Percentiles rank a stretch among this genome's conserved stretches.
Evolutionary conservation across 1,140 invertebrate genomes (phyloP).

Genomic region (Bombyx mandarina): DNA sequence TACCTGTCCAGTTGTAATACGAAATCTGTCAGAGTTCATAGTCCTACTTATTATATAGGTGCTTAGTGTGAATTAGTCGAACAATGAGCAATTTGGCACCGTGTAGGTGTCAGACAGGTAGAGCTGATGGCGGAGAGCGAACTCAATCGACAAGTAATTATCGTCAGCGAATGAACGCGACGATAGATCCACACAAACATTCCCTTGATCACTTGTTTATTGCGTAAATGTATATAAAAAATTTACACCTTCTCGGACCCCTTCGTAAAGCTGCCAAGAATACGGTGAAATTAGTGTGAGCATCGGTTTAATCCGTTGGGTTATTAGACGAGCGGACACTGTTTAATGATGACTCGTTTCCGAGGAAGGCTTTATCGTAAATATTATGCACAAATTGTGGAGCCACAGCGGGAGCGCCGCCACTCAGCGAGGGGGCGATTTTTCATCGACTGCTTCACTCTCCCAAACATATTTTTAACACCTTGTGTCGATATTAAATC

Average conservation of each 20-base stretch:
- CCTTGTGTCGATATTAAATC: conserved; percentile 55
- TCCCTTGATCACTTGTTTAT: conserved; percentile 30
- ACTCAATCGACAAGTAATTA: conserved; percentile 61
- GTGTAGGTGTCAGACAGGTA: conserved; percentile 24
- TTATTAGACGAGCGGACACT: conserved; percentile 25
- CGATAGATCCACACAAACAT: conserved; percentile 51
- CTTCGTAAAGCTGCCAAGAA: conserved; percentile 20
- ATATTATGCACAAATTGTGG: conserved; percentile 59
- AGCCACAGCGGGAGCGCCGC: conserved; percentile 51
- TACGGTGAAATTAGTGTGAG: conserved; percentile 19
- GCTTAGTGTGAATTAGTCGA: conserved; percentile 44
- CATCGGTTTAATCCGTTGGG: conserved; percentile 26
- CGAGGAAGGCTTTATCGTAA: conserved; percentile 53
- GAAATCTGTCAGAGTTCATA: conserved; percentile 20
- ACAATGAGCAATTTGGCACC: conserved; percentile 39
- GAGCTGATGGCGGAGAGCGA: conserved; percentile 17
- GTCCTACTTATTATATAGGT: conserved; percentile 27
- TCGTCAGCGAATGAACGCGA: conserved; percentile 36
- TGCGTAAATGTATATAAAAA: conserved; percentile 16
- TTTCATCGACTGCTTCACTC: conserved; percentile 56
- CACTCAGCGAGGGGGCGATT: conserved; percentile 64
- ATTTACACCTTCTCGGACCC: conserved; percentile 19
- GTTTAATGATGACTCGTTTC: conserved; percentile 47
- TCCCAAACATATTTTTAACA: conserved; percentile 69
- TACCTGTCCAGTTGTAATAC: too few species aligned